Percentiles rank a stretch among this genome's conserved stretches.
Evolutionary conservation across 2,797 vertebrate genomes (phyloP).

Genomic region (Sciurus vulgaris): DNA sequence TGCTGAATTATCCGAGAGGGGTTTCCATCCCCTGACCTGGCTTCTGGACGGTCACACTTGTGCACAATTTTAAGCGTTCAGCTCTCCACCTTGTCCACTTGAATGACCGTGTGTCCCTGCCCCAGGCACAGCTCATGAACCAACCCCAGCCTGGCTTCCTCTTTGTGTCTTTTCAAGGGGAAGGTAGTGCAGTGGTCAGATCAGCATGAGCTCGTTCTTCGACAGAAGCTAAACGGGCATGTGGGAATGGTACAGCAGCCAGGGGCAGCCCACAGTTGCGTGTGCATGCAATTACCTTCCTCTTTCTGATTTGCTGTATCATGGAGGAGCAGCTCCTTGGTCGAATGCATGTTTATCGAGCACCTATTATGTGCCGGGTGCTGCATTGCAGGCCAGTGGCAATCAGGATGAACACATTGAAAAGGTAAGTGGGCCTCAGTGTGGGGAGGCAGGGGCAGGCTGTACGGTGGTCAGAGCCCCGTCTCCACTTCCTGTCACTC

Average conservation of each 20-base stretch:
- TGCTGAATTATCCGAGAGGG: background rate
- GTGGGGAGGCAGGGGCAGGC: background rate
- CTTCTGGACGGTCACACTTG: too few relatives aligned
- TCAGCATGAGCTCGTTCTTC: background rate
- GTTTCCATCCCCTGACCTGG: background rate
- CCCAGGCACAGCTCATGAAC: background rate
- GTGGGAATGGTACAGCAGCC: too few relatives aligned
- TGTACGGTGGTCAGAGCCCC: rapidly evolving
- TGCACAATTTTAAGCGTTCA: background rate
- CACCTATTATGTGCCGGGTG: background rate
- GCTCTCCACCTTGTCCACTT: background rate
- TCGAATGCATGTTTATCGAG: background rate
- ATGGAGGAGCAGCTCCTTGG: too few relatives aligned
- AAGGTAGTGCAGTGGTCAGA: background rate
- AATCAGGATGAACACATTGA: background rate
- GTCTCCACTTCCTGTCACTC: rapidly evolving
- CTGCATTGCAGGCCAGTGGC: background rate
- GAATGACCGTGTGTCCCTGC: background rate
- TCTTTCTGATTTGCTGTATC: background rate
- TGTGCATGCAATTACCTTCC: background rate
- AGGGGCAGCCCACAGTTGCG: too few relatives aligned
- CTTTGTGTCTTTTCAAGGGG: background rate
- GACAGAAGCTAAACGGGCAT: background rate
- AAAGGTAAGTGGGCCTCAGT: rapidly evolving
- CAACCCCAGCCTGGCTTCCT: background rate